phyloP scores from a whole-genome alignment of 92 coral and sea anemone species.

The Epizoanthus stellaris region DNA sequence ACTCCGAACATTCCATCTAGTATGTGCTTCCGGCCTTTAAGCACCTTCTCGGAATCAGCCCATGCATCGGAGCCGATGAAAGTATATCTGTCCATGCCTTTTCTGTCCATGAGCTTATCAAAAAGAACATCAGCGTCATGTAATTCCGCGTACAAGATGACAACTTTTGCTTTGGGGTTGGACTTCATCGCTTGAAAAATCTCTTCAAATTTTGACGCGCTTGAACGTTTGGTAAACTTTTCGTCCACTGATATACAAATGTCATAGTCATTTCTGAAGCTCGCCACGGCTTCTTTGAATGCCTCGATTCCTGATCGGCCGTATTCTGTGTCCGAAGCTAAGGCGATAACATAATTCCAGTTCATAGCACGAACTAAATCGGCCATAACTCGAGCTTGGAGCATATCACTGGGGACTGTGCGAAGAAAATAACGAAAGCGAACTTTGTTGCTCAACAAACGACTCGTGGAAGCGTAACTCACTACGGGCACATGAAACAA shows the following conservation, averaged over 20 bases:
- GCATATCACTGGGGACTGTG: slow-evolving; percentile 86
- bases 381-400: slow-evolving; percentile 89
- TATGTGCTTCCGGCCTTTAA: slow-evolving; percentile 73
- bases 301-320: slow-evolving; percentile 91
- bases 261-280: slow-evolving; percentile 65
- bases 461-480: slow-evolving; percentile 89
- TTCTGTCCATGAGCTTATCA: slow-evolving; percentile 58
- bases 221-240: slow-evolving; percentile 79
- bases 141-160: slow-evolving; percentile 81
- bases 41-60: slow-evolving; percentile 77
- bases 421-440: slow-evolving; percentile 82
- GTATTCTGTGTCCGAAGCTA: slow-evolving; percentile 89
- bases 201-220: slow-evolving; percentile 61
- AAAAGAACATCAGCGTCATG: slow-evolving; percentile 82
- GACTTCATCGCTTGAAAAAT: slow-evolving; percentile 69
- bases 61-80: slow-evolving; percentile 90
- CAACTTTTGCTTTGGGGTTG: slow-evolving; percentile 77
- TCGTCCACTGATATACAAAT: slow-evolving; percentile 88
- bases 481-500: slow-evolving; percentile 82
- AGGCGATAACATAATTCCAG: slow-evolving; percentile 84
- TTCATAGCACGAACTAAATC: slow-evolving; percentile 81
- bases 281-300: slow-evolving; percentile 74
- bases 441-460: slow-evolving; percentile 73
- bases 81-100: slow-evolving; percentile 62
- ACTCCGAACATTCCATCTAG: slow-evolving; percentile 79